Percentiles rank a stretch among this genome's conserved stretches.
Evolutionary conservation across 2,113 vertebrate species (phyloP).

Genomic region (Lanius ludovicianus): DNA sequence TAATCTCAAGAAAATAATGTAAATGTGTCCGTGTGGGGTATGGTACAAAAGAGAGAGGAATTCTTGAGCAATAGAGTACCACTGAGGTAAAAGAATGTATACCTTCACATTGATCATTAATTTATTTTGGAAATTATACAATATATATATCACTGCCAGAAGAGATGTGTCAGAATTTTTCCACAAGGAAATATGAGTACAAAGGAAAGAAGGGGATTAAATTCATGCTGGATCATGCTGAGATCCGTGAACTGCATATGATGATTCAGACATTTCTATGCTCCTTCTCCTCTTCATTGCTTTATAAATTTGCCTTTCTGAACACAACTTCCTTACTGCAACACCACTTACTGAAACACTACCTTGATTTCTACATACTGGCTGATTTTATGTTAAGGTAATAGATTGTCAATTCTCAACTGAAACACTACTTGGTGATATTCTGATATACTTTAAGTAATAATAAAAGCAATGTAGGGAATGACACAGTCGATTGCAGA

Average conservation of each 20-base stretch:
- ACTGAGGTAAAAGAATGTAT: not conserved
- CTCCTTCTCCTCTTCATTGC: not conserved
- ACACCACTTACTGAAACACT: not conserved
- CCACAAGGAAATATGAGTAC: not conserved
- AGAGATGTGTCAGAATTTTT: not conserved
- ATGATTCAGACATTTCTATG: not conserved
- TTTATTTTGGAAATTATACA: not conserved
- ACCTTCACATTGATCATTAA: not conserved
- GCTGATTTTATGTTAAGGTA: not conserved
- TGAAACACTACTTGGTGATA: not conserved
- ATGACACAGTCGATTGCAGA: not conserved
- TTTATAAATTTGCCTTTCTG: not conserved
- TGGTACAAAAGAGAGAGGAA: accelerated
- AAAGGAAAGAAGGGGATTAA: not conserved
- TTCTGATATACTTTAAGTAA: not conserved
- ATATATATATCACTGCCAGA: not conserved
- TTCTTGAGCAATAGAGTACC: not conserved
- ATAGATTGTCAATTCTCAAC: not conserved
- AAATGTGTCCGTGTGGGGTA: not conserved
- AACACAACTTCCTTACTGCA: not conserved
- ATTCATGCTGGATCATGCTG: not conserved
- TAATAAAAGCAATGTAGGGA: not conserved
- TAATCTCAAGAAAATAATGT: not conserved
- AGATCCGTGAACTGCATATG: not conserved
- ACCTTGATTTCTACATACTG: not conserved